Conservation (phyloP, 1,140 invertebrate genomes). For the Phortica variegata region DNA sequence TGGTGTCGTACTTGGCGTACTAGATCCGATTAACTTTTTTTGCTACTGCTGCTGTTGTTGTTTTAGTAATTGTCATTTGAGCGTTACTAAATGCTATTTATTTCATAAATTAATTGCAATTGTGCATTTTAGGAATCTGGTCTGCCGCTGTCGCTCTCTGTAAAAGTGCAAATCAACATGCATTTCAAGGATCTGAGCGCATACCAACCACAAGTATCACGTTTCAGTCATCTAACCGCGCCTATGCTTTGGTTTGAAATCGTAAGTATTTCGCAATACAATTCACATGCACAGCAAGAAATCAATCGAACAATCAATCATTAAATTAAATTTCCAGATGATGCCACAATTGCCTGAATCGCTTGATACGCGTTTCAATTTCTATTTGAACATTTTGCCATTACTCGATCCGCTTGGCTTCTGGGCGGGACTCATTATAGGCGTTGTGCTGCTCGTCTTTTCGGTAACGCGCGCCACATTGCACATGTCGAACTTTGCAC, state of each 20-base stretch:
- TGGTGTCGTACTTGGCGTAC: constrained; percentile 18
- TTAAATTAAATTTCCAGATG: constrained; percentile 59
- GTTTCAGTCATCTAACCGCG: constrained; percentile 68
- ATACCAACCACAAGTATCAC: constrained; percentile 63
- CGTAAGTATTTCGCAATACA: constrained; percentile 63
- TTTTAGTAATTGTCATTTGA: too few relatives aligned
- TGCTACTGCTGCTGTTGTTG: constrained; percentile 2
- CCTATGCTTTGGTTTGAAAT: constrained; percentile 83
- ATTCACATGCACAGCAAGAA: background rate
- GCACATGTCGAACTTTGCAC: constrained; percentile 35
- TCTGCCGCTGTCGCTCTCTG: constrained; percentile 70
- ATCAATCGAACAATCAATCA: background rate
- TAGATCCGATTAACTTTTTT: background rate
- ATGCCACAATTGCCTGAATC: constrained; percentile 66
- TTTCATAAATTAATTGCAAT: constrained; percentile 19
- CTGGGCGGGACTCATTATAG: constrained; percentile 63
- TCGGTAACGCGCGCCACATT: constrained; percentile 50
- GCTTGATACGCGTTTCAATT: constrained; percentile 66
- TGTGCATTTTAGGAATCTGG: constrained; percentile 65
- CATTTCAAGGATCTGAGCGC: constrained; percentile 67
- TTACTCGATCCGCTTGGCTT: constrained; percentile 61
- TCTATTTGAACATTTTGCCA: constrained; percentile 72
- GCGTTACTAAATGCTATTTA: too few relatives aligned
- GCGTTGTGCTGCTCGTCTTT: constrained; percentile 59
- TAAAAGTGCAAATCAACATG: constrained; percentile 84